Conservation (phyloP, 2,113 vertebrate genomes). For the Sebastes fasciatus region DNA sequence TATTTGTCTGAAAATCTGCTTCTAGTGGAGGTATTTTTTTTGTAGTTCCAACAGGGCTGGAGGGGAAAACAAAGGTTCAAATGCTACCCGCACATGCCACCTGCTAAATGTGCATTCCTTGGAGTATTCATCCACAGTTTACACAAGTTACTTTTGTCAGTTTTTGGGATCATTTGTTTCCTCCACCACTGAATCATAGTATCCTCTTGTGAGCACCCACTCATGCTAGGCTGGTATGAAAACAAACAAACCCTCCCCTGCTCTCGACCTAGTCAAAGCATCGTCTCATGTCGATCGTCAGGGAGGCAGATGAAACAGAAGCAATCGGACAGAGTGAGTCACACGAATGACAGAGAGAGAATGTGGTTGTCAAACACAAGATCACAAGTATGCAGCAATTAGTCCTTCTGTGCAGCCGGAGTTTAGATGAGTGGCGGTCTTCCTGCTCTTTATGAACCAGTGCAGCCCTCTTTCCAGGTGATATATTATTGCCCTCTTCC, state of each 20-base stretch:
- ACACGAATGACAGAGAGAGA: not conserved
- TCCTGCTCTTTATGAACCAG: not conserved
- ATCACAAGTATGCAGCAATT: constrained; percentile 2
- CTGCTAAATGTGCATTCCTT: not conserved
- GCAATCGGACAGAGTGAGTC: not conserved
- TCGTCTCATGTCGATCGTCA: not conserved
- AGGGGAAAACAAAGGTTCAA: not conserved
- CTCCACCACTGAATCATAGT: constrained; percentile 26
- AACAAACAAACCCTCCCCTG: constrained; percentile 26
- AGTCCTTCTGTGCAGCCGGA: not conserved
- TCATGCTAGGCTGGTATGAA: constrained; percentile 17
- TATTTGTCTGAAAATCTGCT: not conserved
- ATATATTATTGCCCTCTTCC: not conserved
- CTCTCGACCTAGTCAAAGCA: not conserved
- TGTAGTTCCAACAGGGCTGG: not conserved
- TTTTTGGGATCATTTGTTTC: constrained; percentile 20
- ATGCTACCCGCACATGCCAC: not conserved
- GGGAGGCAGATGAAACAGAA: constrained; percentile 1
- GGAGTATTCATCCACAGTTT: not conserved
- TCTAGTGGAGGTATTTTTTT: not conserved
- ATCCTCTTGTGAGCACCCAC: constrained; percentile 36
- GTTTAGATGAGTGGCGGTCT: not conserved
- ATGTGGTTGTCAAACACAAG: constrained; percentile 5
- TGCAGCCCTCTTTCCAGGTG: not conserved
- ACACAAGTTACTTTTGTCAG: constrained; percentile 1